Evolutionary conservation across 2,113 vertebrate species (phyloP).

Genomic region (Gopherus flavomarginatus): DNA sequence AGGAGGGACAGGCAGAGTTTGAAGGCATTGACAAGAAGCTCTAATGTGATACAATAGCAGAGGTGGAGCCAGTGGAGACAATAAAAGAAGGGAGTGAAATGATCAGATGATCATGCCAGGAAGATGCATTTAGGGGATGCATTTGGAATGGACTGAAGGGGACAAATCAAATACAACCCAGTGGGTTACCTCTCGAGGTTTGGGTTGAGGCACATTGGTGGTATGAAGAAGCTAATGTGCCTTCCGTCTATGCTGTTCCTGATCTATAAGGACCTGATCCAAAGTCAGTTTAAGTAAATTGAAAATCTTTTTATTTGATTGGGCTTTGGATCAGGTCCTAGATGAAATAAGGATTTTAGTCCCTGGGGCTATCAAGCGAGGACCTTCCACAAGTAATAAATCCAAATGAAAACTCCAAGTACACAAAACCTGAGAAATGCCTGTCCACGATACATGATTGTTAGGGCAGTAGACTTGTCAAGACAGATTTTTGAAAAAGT

Average conservation of each 20-base stretch:
- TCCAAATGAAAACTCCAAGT: not conserved
- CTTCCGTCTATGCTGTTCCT: not conserved
- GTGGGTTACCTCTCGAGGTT: not conserved
- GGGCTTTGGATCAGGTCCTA: not conserved
- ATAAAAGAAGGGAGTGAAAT: not conserved
- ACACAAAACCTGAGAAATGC: not conserved
- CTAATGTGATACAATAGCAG: not conserved
- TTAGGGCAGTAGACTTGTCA: not conserved
- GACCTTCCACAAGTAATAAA: not conserved
- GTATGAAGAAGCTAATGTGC: not conserved
- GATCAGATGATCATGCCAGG: not conserved
- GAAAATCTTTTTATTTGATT: not conserved
- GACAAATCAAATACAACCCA: not conserved
- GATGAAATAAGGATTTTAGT: not conserved
- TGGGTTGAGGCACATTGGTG: not conserved
- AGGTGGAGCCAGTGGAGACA: not conserved
- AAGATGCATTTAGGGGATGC: not conserved
- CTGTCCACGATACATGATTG: not conserved
- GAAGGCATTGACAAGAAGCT: not conserved
- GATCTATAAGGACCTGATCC: not conserved
- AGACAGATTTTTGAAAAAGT: not conserved
- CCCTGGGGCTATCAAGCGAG: not conserved
- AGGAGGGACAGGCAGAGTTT: not conserved
- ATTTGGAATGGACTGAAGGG: not conserved
- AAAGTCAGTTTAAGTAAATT: not conserved